Evolutionary conservation across 2,113 vertebrate species (phyloP).

Genomic region (Lamprotornis superbus): DNA sequence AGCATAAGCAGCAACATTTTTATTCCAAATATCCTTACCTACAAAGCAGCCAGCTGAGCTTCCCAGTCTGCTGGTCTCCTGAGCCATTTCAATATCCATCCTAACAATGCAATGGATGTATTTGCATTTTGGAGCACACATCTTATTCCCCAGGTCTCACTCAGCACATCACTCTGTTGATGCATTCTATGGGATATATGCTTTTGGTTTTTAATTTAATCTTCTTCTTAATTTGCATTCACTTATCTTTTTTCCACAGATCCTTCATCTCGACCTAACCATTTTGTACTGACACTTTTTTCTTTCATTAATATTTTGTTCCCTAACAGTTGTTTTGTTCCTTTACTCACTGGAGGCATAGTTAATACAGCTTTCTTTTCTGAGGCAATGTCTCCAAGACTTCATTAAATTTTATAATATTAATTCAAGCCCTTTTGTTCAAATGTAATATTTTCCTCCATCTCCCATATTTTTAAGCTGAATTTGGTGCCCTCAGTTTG

Average conservation of each 20-base stretch:
- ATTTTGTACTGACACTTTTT: constrained; percentile 22
- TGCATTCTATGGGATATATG: constrained; percentile 7
- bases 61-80: constrained; percentile 10
- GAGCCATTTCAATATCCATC: constrained; percentile 24
- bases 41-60: constrained; percentile 4
- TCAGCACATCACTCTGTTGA: constrained; percentile 18
- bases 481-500: background rate
- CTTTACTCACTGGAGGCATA: constrained; percentile 27
- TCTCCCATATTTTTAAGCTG: background rate
- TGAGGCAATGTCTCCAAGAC: background rate
- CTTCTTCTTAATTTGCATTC: constrained; percentile 45
- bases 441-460: background rate
- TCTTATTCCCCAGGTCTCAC: constrained; percentile 40
- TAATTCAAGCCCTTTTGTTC: background rate
- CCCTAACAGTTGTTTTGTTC: constrained; percentile 44
- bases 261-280: constrained; percentile 37
- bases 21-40: background rate
- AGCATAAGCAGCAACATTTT: background rate
- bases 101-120: background rate
- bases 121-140: constrained; percentile 47
- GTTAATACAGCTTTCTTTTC: constrained; percentile 18
- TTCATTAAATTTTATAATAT: constrained; percentile 31
- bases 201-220: constrained; percentile 52
- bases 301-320: constrained; percentile 50
- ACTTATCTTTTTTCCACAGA: constrained; percentile 50